Percentiles rank a stretch among this genome's conserved stretches.
Evolutionary conservation across 2,797 vertebrate species (phyloP).

Genomic region (Bovichtus variegatus): DNA sequence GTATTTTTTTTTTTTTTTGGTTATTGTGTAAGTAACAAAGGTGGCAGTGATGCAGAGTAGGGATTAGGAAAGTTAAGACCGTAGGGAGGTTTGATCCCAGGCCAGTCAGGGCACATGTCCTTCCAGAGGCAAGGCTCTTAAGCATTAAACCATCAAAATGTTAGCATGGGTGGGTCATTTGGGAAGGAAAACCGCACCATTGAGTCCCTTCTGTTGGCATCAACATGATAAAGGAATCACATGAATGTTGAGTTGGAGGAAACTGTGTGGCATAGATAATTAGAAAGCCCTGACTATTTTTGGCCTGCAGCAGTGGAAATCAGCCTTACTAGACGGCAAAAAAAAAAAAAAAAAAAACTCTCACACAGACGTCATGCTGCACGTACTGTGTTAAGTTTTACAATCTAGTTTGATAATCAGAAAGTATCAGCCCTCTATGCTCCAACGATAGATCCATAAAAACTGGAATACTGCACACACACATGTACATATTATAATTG

Average conservation of each 20-base stretch:
- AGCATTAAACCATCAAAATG: slow-evolving; percentile 76
- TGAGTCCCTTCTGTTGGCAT: slow-evolving; percentile 54
- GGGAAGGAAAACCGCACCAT: slow-evolving; percentile 56
- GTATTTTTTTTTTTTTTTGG: slow-evolving; percentile 26
- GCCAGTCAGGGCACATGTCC: slow-evolving; percentile 61
- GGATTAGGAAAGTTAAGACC: slow-evolving; percentile 44
- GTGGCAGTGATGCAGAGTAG: slow-evolving; percentile 46
- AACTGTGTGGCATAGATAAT: slow-evolving; percentile 73
- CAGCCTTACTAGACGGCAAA: slow-evolving; percentile 45
- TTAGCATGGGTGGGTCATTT: slow-evolving; percentile 59
- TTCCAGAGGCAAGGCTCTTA: slow-evolving; percentile 58
- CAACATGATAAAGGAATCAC: slow-evolving; percentile 58
- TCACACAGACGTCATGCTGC: slow-evolving; percentile 23
- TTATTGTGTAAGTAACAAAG: slow-evolving; percentile 46
- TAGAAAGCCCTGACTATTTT: slow-evolving; percentile 69
- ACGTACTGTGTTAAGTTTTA: slow-evolving; percentile 1
- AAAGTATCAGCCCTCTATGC: not conserved
- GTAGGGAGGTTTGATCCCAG: slow-evolving; percentile 50
- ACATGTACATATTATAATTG: not conserved
- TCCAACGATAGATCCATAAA: not conserved
- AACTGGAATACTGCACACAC: not conserved
- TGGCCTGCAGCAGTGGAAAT: slow-evolving; percentile 66
- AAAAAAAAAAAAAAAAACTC: slow-evolving; percentile 28
- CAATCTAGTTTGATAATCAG: not conserved
- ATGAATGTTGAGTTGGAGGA: slow-evolving; percentile 66